Conservation (phyloP, 1,140 invertebrate genomes). For the Danaus melanippus region DNA sequence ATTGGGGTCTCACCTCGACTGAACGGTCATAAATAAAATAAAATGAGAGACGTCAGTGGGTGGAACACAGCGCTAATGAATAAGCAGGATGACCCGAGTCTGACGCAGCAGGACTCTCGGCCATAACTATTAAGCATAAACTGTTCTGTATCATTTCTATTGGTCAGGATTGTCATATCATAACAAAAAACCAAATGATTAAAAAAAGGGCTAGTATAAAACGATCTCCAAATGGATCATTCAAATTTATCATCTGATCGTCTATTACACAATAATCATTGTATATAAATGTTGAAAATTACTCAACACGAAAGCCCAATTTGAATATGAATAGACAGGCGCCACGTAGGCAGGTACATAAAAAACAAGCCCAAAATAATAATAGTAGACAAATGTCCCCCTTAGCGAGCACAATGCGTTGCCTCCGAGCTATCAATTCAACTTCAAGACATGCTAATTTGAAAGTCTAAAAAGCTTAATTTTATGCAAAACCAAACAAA, state of each 20-base stretch:
- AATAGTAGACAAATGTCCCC: constrained; percentile 65
- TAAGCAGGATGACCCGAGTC: constrained; percentile 49
- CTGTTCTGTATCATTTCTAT: constrained; percentile 22
- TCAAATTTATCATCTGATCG: constrained; percentile 10
- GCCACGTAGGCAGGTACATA: constrained; percentile 67
- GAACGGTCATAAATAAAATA: constrained; percentile 66
- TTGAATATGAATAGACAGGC: constrained; percentile 70
- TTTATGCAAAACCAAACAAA: constrained; percentile 2
- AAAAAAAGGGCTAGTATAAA: no score
- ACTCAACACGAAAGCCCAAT: constrained; percentile 59
- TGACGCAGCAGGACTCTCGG: constrained; percentile 38
- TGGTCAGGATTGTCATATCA: constrained; percentile 19
- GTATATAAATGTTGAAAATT: constrained; percentile 55
- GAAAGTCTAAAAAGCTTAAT: constrained; percentile 47
- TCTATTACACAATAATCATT: constrained; percentile 16
- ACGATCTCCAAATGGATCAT: constrained; percentile 6
- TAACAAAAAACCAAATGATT: constrained; percentile 4
- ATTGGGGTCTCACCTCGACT: constrained; percentile 67
- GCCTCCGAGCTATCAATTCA: constrained; percentile 53
- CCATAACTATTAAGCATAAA: constrained; percentile 15
- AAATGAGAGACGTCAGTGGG: constrained; percentile 60
- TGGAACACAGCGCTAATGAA: constrained; percentile 64
- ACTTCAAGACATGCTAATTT: constrained; percentile 64
- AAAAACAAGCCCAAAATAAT: constrained; percentile 68
- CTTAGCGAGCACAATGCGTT: constrained; percentile 56